These are phyloP conservation scores for Latheticus oryzae DNA, from an alignment of 2,888 invertebrate genomes.

Conservation along the genomic window DNA sequence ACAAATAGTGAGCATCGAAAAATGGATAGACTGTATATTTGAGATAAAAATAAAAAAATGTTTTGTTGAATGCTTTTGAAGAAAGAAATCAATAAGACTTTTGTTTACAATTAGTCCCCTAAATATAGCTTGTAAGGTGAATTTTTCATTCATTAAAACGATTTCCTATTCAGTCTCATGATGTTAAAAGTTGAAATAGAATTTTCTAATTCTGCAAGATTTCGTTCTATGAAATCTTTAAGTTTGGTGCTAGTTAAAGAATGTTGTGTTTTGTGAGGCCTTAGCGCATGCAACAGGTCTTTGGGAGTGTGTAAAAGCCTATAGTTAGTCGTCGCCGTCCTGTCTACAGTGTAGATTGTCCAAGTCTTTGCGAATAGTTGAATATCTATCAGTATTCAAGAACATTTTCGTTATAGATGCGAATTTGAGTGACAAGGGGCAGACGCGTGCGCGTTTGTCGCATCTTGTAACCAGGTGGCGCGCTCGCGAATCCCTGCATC, in stretches of 20 bases:
- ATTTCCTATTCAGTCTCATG: no score
- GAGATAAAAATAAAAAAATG: no score
- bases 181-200: no score
- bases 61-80: no score
- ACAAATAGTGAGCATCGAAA: no score
- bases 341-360: conserved; percentile 31
- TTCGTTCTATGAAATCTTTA: no score
- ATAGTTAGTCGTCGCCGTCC: conserved; percentile 26
- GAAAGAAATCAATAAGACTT: no score
- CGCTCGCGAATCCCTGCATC: conserved; percentile 60
- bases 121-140: no score
- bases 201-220: no score
- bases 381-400: conserved; percentile 46
- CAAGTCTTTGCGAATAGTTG: conserved; percentile 23
- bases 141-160: no score
- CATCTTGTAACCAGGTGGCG: conserved; percentile 65
- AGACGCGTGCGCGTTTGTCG: conserved; percentile 53
- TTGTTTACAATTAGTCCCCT: no score
- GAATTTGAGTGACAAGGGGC: conserved; percentile 48
- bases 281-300: conserved; percentile 36
- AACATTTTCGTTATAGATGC: conserved; percentile 46
- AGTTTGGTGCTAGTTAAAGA: background rate
- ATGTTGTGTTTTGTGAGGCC: conserved; percentile 1
- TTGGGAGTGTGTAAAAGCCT: conserved; percentile 19
- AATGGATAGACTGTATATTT: no score